Evolutionary conservation across 2,113 vertebrate genomes (phyloP), one percentile per base, ranked within the genome.

Genomic region (Garra rufa): DNA sequence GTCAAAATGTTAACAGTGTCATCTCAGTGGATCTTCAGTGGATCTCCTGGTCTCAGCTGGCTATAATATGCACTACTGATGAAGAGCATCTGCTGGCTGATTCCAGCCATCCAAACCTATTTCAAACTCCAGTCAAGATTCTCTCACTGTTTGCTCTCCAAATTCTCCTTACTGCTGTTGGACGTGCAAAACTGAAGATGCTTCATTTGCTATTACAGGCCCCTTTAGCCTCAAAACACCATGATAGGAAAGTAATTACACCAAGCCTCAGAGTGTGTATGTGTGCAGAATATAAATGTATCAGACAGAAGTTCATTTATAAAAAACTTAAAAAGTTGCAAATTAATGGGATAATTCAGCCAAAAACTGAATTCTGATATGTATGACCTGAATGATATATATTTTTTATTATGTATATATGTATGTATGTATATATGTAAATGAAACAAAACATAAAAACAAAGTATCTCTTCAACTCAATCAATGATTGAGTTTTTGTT

Each of bases 121-220:
- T 84, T 84, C 74, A 69, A 61, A 69, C 75, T 67, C 11, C 15
- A 78, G 61, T 77, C 76, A 70, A 76, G 43, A 67, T 78, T 41
- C 59, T 21, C 38, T 55, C 46, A 55, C 46, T 69, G 71, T 65
- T 44, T 65, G 41, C 28, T 59, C 71, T 83, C 81, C 81, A 73
- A 59, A 74, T 57, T 26, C 71, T 26, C 28, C 1, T 48, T 15
- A n/a, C 43, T 34, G 73, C 38, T 67, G 46, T 50, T 83, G 43
- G 44, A 34, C 30, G 19, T 19, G 59, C 14, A 65, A 78, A 69
- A 55, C 52, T 67, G 17, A 61, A 77, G 82, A 75, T 84, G 73
- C 26, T 34, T 67, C 21, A 77, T 78, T 57, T 84, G 65, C 75
- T 28, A 41, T 67, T 38, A 69, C n/a, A 67, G 73, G 63, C 61